A percentile compares a stretch with the other conserved stretches of the same genome.
phyloP scores from a whole-genome alignment of 92 coral and sea anemone species.

The Isaurus tuberculatus region DNA sequence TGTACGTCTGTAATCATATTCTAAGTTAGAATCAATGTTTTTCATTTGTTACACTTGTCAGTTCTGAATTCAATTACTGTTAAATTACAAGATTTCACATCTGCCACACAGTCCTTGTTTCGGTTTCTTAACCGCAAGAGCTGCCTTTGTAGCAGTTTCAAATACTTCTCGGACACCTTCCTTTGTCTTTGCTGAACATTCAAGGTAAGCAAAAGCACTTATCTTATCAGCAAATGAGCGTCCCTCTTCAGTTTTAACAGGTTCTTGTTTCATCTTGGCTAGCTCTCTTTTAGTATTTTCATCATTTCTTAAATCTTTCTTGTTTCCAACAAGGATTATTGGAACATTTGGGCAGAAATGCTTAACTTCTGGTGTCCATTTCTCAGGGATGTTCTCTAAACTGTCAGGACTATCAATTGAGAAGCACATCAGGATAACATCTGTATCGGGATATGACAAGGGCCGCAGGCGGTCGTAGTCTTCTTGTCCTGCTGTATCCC shows the following conservation, averaged over 20 bases:
- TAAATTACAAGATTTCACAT: constrained; percentile 79
- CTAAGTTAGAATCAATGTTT: background rate
- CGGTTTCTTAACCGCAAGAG: constrained; percentile 76
- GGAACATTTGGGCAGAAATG: constrained; percentile 99
- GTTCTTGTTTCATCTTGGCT: background rate
- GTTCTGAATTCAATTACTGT: background rate
- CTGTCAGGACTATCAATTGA: constrained; percentile 97
- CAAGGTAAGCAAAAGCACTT: constrained; percentile 58
- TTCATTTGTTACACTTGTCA: background rate
- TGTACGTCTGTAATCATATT: background rate
- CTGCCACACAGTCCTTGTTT: constrained; percentile 41
- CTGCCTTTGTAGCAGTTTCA: constrained; percentile 87
- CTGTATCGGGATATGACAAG: constrained; percentile 93
- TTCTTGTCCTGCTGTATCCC: constrained; percentile 98
- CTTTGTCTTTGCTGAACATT: constrained; percentile 95
- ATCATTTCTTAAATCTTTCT: constrained; percentile 52
- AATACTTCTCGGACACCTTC: constrained; percentile 89
- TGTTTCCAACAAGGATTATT: constrained; percentile 50
- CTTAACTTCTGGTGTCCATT: constrained; percentile 98
- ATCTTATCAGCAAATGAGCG: constrained; percentile 5
- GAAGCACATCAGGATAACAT: constrained; percentile 94
- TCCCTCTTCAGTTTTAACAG: background rate
- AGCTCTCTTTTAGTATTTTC: background rate
- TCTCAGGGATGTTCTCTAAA: constrained; percentile 96
- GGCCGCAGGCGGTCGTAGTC: constrained; percentile 97